Conservation (phyloP, 2,888 invertebrate species). For the Phoronis australis region DNA sequence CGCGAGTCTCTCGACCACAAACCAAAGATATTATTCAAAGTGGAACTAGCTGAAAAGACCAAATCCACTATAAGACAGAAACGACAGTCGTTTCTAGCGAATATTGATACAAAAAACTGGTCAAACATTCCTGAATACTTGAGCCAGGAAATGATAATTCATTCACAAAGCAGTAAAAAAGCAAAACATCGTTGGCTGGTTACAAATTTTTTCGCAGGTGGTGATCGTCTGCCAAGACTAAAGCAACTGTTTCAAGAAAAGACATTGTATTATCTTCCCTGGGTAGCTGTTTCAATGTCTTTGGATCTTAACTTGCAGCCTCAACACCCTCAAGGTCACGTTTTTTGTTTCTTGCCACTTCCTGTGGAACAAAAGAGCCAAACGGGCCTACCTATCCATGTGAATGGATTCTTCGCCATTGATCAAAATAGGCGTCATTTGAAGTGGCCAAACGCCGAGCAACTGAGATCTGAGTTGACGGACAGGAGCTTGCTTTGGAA, state of each 20-base stretch:
- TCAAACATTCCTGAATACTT: too few relatives aligned
- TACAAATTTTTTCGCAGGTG: slow-evolving; percentile 19
- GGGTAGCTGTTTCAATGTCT: slow-evolving; percentile 27
- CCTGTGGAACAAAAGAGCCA: slow-evolving; percentile 27
- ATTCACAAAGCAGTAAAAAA: too few relatives aligned
- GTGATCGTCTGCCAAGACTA: slow-evolving; percentile 13
- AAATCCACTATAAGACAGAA: too few relatives aligned
- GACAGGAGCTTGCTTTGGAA: slow-evolving; percentile 41
- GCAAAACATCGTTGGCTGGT: too few relatives aligned
- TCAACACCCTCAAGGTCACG: slow-evolving; percentile 24
- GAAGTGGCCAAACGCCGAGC: slow-evolving; percentile 37
- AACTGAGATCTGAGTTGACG: slow-evolving; percentile 17
- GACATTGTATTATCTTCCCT: slow-evolving; percentile 23
- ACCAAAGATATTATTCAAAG: too few relatives aligned
- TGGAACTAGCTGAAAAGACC: too few relatives aligned
- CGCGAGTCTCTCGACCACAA: too few relatives aligned
- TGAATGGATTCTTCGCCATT: slow-evolving; percentile 44
- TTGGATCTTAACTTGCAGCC: slow-evolving; percentile 9
- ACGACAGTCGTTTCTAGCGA: too few relatives aligned
- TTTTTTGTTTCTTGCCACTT: slow-evolving; percentile 47
- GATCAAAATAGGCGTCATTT: slow-evolving; percentile 40
- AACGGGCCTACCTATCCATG: slow-evolving; percentile 44
- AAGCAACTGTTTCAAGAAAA: slow-evolving; percentile 8
- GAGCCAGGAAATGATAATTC: too few relatives aligned
- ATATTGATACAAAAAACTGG: too few relatives aligned